A percentile compares a stretch with the other conserved stretches of the same genome.
Conservation (phyloP, 2,888 invertebrate species). For the Notodonta ziczac region DNA sequence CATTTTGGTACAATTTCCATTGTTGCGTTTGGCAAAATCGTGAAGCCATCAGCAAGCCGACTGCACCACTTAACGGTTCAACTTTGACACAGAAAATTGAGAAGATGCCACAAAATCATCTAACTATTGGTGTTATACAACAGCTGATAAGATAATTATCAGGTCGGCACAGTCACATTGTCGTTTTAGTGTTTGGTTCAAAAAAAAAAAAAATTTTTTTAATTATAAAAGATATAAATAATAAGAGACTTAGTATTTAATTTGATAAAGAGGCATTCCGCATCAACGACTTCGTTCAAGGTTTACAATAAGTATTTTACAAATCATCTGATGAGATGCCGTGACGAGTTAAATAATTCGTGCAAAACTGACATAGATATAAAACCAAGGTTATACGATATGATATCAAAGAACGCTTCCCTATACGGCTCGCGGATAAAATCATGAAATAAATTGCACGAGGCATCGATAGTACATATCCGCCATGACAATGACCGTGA, state of each 20-base stretch:
- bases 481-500: background rate
- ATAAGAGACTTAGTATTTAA: background rate
- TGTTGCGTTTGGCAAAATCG: constrained; percentile 64
- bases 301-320: background rate
- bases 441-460: background rate
- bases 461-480: background rate
- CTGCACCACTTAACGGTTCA: constrained; percentile 72
- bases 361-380: background rate
- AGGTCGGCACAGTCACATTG: background rate
- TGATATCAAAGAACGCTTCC: background rate
- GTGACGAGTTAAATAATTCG: background rate
- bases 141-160: constrained; percentile 15
- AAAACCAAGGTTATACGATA: background rate
- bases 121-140: constrained; percentile 25
- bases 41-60: constrained; percentile 57
- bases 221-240: no score
- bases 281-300: background rate
- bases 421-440: background rate
- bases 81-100: constrained; percentile 71
- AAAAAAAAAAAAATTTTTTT: no score
- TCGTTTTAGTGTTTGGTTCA: no score
- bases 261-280: background rate
- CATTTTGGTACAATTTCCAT: constrained; percentile 53
- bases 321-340: background rate
- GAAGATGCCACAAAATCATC: constrained; percentile 42